Base-by-base conservation (phyloP, 2,888 invertebrate species). In the Rhodophaea formosa region DNA sequence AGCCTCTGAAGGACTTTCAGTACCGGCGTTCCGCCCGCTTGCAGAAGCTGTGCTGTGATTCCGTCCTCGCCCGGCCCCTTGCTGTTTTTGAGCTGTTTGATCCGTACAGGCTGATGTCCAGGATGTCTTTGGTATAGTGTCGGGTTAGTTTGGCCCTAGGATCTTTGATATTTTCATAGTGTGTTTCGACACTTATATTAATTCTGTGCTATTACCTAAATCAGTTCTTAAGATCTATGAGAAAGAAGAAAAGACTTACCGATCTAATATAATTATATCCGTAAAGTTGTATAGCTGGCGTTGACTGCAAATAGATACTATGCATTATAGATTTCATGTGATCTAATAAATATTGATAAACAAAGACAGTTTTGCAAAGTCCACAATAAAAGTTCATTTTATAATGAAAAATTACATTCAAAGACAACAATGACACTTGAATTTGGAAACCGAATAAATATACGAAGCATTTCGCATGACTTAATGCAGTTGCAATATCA, bases 181-280 rank as follows among this genome's bases (percentile, higher is more conserved):
- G n/a, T n/a, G n/a, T n/a, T n/a, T n/a, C n/a, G n/a, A n/a, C n/a
- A n/a, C n/a, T n/a, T n/a, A n/a, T n/a, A n/a, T n/a, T n/a, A n/a
- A n/a, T n/a, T n/a, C n/a, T n/a, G n/a, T n/a, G n/a, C n/a, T n/a
- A n/a, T n/a, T n/a, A n/a, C n/a, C n/a, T n/a, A n/a, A n/a, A n/a
- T n/a, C n/a, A n/a, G n/a, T n/a, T n/a, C n/a, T n/a, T n/a, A n/a
- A n/a, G 10, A 32, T 10, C 7, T 32, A 32, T 5, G 23, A 23
- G 23, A n/a, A n/a, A n/a, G 23, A 5, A 2, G 14, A 30, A 30
- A 2, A 49, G 8, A 49, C 49, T 49, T 32, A 49, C 49, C 1
- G 32, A 49, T 32, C 49, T 32, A 0, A 49, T 32, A 49, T 49
- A 49, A 32, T 49, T 49, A 15, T 49, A 49, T 3, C 49, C 49